Base-by-base conservation (phyloP, 1,140 invertebrate genomes). In the Drosophila azteca region DNA sequence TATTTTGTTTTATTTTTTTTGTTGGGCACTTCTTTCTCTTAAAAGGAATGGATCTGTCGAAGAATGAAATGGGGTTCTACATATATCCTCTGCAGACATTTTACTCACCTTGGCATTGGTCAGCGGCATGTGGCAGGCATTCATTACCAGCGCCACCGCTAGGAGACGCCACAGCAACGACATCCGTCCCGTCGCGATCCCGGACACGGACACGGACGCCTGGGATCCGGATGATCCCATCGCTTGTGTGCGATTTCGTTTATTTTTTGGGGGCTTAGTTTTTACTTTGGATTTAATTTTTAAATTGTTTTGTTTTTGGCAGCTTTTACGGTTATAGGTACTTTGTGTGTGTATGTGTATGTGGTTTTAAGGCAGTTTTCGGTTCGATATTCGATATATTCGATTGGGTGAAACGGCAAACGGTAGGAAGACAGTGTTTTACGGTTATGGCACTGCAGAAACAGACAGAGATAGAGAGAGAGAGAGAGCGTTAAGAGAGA, bases 171-270 rank as follows among this genome's bases (percentile, higher is more conserved):
- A 78, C 13, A 88, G 67, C 60, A 88, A 72, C 65, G 76, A 83
- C 54, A 52, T 48, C 20, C 74, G 59, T 45, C 52, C 61, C 29
- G 39, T 43, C 55, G 44, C 48, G 57, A 41, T 57, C 60, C 51
- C 64, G 48, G 24, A 26, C 24, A 26, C 24, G 24, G 24, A 26
- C 24, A 5, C 24, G 24, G 77, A 39, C 71, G 51, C 59, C 44
- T 66, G 79, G 83, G 83, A 88, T 79, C 83, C 79, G 59, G 72
- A 60, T 65, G 83, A 88, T 83, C 83, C 83, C 83, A 88, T 88
- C 53, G 39, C 44, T 48, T 57, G 41, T 22, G 31, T 11, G 22
- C 26, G 54, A 39, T 54, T 17, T 62, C 29, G 29, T 31, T 31
- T 8, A 31, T 8, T 31, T 31, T 9, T 63, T 61, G 31, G 67